Base-by-base conservation (phyloP, 2,888 invertebrate species). In the Limenitis camilla region DNA sequence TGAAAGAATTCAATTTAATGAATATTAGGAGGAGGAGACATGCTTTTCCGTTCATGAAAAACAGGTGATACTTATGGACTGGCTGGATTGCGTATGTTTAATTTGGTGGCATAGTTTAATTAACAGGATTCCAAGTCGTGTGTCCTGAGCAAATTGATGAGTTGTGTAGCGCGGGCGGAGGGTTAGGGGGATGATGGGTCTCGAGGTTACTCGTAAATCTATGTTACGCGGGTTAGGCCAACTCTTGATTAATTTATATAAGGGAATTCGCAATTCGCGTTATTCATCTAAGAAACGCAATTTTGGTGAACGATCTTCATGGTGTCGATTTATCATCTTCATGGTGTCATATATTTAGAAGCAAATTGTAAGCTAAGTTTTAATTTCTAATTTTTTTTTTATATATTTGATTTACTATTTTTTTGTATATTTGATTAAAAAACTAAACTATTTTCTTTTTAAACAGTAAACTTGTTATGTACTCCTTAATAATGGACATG, bases 101-200 rank as follows among this genome's bases (percentile, higher is more conserved):
- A 81, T 81, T 81, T 70, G 68, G 74, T 63, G 72, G 75, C 74
- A 80, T 79, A 80, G 79, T 85, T 85, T 84, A 83, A 83, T 83
- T 84, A 83, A 78, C 78, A 72, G 72, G 71, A 78, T 78, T 79
- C 77, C 76, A 68, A 81, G 76, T 72, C 68, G 72, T 74, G 68
- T 77, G 80, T 78, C 76, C 74, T 78, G 64, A 72, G 74, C 72
- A 77, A 83, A 84, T 84, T 82, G 81, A 84, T 85, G 84, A 82
- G 78, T 76, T 75, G 80, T 79, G 76, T 81, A 71, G 72, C 68
- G 69, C 49, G 65, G 66, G 58, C 44, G 61, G 60, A 45, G 53
- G 56, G n/a, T n/a, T n/a, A 2, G 51, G 50, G 53, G 55, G 49
- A 52, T 45, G 52, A 60, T 59, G 62, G 29, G 58, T 46, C 55